Conservation (phyloP, 2,797 vertebrate genomes). For the Pseudocheirus occidentalis region DNA sequence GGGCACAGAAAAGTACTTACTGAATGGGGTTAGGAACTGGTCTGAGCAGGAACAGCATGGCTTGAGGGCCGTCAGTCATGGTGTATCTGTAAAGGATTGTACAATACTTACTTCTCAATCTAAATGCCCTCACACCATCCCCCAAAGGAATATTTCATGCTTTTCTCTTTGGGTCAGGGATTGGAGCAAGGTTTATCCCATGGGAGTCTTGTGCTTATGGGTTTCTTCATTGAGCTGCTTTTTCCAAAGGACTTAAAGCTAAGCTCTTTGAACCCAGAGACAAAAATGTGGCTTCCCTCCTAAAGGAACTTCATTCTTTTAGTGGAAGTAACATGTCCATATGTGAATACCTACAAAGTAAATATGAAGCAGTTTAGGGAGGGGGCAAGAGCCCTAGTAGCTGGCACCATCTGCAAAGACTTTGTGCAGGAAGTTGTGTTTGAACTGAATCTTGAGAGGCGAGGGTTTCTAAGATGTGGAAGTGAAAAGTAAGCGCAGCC, state of each 20-base stretch:
- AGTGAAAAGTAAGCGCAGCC: too few species aligned
- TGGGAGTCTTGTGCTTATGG: background rate
- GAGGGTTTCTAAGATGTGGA: background rate
- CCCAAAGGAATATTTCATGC: background rate
- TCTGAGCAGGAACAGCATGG: background rate
- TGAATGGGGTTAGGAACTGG: background rate
- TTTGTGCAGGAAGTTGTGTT: background rate
- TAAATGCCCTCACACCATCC: background rate
- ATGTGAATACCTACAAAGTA: background rate
- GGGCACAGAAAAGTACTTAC: background rate
- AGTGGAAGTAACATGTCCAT: background rate
- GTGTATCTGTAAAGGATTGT: background rate
- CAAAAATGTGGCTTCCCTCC: background rate
- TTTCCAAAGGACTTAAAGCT: background rate
- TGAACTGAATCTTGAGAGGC: background rate
- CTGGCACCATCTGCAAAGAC: background rate
- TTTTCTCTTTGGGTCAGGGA: background rate
- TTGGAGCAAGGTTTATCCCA: background rate
- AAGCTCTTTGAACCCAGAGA: background rate
- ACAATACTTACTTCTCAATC: background rate
- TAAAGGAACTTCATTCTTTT: background rate
- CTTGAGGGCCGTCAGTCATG: background rate
- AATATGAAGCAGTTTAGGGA: background rate
- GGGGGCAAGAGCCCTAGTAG: background rate
- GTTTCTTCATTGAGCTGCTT: background rate